A percentile compares a stretch with the other conserved stretches of the same genome.
phyloP scores from a whole-genome alignment of 23 tunicate species.

The Clavelina lepadiformis region DNA sequence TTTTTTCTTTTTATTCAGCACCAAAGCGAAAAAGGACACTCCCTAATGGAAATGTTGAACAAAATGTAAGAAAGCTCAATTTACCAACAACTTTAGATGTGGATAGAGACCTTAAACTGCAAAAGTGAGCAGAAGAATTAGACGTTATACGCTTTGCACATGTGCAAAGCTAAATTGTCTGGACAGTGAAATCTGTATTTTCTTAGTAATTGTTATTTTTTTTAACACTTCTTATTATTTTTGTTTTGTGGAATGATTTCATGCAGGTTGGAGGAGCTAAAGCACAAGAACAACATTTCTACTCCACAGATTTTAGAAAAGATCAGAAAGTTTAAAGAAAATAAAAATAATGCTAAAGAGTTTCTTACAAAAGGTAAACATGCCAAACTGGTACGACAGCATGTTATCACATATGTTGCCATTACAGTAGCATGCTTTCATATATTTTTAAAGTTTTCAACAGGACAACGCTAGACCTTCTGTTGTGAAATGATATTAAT shows the following conservation, averaged over 20 bases:
- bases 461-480: no score
- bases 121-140: constrained; percentile 5
- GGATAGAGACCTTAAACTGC: constrained; percentile 39
- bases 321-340: constrained; percentile 38
- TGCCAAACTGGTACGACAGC: no score
- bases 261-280: constrained; percentile 6
- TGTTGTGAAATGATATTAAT: no score
- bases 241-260: not conserved
- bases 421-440: no score
- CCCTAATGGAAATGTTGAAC: constrained; percentile 10
- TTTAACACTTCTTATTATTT: no score
- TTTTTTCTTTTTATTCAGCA: not conserved
- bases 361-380: constrained; percentile 15
- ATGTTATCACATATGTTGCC: no score
- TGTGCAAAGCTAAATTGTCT: no score
- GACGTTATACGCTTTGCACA: not conserved
- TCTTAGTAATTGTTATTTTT: no score
- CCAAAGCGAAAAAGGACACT: constrained; percentile 31
- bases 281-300: constrained; percentile 3
- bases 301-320: constrained; percentile 49
- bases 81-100: constrained; percentile 82
- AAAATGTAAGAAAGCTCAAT: constrained; percentile 9
- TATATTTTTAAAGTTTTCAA: no score
- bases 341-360: constrained; percentile 23
- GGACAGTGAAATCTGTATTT: no score